These are phyloP conservation scores for Himalopsyche anomala DNA, from an alignment of 2,888 invertebrate genomes.

Conservation along the genomic window DNA sequence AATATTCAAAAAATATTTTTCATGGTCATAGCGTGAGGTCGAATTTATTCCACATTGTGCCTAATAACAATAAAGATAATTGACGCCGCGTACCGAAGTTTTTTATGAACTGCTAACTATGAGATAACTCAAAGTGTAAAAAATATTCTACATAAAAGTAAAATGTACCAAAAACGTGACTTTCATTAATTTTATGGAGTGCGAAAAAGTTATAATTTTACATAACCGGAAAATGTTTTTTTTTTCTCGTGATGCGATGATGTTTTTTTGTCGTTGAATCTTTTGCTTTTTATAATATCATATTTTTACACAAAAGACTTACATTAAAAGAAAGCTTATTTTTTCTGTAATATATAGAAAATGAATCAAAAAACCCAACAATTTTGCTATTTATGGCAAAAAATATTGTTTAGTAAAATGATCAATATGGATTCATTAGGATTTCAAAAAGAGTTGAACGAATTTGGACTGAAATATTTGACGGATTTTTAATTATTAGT, in stretches of 20 bases:
- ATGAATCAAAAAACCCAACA: too few species aligned
- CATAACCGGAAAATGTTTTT: not conserved
- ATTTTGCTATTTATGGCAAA: too few species aligned
- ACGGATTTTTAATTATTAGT: too few species aligned
- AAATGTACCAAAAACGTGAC: constrained; percentile 28
- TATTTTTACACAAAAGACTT: too few species aligned
- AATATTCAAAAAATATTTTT: constrained; percentile 15
- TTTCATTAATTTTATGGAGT: constrained; percentile 63
- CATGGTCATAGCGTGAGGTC: constrained; percentile 39
- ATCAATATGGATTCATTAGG: too few species aligned
- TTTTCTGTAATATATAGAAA: too few species aligned
- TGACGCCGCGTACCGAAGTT: not conserved
- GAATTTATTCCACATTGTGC: constrained; percentile 47
- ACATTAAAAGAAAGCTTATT: too few species aligned
- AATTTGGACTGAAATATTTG: too few species aligned
- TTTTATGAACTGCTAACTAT: constrained; percentile 10
- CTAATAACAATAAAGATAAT: constrained; percentile 41
- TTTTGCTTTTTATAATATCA: too few species aligned
- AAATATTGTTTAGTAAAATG: too few species aligned
- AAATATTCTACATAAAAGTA: not conserved
- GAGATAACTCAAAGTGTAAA: constrained; percentile 25
- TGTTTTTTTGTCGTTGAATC: too few species aligned
- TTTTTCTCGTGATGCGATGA: not conserved
- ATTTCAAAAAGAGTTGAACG: too few species aligned
- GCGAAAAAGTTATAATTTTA: constrained; percentile 65